Base-by-base conservation (phyloP, 1,140 invertebrate genomes). In the Mylabris phalerata region DNA sequence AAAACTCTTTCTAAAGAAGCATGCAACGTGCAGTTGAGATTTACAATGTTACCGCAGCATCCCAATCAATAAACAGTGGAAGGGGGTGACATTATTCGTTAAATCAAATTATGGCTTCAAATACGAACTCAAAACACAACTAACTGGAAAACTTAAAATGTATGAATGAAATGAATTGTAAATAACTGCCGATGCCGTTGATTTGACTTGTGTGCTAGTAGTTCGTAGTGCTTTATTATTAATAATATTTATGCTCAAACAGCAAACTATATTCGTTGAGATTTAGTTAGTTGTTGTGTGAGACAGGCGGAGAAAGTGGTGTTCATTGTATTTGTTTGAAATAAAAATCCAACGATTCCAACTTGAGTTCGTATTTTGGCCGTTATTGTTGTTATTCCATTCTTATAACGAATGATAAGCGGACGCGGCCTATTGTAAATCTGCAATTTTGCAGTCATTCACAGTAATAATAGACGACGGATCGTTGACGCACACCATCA, bases 1-100 rank as follows among this genome's bases (percentile, higher is more conserved):
- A 32, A 7, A 32, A 2, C 32, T 4, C 7, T 32, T 5, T 32
- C 7, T 32, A 5, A 5, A 32, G 1, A 5, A 7, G 27, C 57
- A 59, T 59, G 50, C 57, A 39, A 19, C 57, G 52, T 59, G 57
- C 57, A 47, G 13, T 41, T 51, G 6, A 68, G 64, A 66, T 67
- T 67, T 68, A 67, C 62, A 67, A 67, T 68, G 64, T 71, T 69
- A 66, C 67, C 64, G 64, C 66, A 63, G 55, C 65, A 65, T 67
- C 63, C 62, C 63, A 64, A 57, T 63, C 46, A 57, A 59, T 56
- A 32, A 58, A 62, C 65, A 67, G 67, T 67, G 66, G 69, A 61
- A 67, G 69, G 69, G 69, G 69, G 64, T 49, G 49, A 50, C 48
- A 49, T 40, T 47, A 45, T 25, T 43, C 44, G 50, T 41, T 38